These are phyloP conservation scores for Lepilemur ruficaudatus DNA, from an alignment of 2,797 vertebrate species.

Conservation along the genomic window DNA sequence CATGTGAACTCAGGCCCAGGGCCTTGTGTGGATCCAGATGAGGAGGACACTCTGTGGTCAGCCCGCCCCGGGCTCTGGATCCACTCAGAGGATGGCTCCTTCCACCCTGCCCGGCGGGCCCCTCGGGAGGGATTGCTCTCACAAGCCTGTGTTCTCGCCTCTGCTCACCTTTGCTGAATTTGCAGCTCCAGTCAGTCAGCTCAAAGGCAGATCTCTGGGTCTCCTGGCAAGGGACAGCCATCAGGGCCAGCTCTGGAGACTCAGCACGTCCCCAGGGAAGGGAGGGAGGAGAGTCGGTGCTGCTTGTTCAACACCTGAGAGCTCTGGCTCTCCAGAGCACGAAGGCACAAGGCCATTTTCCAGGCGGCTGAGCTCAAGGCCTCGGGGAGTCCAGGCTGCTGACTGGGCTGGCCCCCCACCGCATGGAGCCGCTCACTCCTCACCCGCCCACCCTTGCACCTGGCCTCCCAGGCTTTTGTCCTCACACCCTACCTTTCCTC, in stretches of 20 bases:
- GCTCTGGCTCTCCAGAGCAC: not conserved
- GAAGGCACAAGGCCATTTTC: not conserved
- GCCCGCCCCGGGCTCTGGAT: not conserved
- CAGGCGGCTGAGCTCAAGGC: not conserved
- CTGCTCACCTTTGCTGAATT: not conserved
- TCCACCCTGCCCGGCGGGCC: fast-evolving
- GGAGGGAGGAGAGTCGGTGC: not conserved
- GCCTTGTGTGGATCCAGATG: fast-evolving
- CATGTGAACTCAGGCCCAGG: not conserved
- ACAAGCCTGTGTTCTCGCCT: not conserved
- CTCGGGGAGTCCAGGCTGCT: not conserved
- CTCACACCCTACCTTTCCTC: not conserved
- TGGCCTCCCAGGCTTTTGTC: not conserved
- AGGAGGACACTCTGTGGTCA: not conserved
- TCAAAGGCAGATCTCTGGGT: not conserved
- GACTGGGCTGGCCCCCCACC: not conserved
- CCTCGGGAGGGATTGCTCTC: not conserved
- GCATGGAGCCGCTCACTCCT: not conserved
- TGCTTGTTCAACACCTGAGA: not conserved
- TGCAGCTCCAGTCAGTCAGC: not conserved
- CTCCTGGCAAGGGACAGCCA: not conserved
- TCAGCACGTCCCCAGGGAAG: not conserved
- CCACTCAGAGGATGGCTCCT: not conserved
- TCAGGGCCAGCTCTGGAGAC: not conserved
- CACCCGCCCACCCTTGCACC: not conserved